These are phyloP conservation scores for Baronia brevicornis DNA, from an alignment of 2,888 invertebrate species.

Conservation along the genomic window DNA sequence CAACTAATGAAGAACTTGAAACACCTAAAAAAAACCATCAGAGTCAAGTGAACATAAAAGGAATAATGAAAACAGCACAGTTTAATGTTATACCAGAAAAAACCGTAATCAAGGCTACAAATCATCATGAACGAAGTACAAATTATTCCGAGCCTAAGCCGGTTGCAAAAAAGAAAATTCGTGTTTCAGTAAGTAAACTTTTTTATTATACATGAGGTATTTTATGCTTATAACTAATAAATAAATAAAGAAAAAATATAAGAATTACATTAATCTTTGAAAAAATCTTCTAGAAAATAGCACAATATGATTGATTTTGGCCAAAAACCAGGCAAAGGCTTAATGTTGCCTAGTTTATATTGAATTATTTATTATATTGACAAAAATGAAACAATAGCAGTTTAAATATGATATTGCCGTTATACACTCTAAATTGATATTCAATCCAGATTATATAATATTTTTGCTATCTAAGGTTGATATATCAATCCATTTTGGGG, in stretches of 20 bases:
- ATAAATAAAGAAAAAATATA: too few species aligned
- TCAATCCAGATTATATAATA: too few species aligned
- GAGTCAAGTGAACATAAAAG: constrained; percentile 16
- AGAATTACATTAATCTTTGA: too few species aligned
- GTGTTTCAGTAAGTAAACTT: constrained; percentile 47
- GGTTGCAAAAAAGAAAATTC: constrained; percentile 57
- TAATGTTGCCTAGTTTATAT: too few species aligned
- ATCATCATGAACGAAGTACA: constrained; percentile 2
- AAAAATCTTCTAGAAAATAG: not conserved
- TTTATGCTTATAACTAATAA: too few species aligned
- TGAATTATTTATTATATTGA: too few species aligned
- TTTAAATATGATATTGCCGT: too few species aligned
- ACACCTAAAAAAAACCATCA: constrained; percentile 27
- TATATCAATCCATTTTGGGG: too few species aligned
- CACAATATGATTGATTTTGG: not conserved
- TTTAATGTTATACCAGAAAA: not conserved
- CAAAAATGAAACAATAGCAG: too few species aligned
- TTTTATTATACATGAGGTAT: too few species aligned
- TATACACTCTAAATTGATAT: too few species aligned
- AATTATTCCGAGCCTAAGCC: constrained; percentile 37
- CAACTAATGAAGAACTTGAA: constrained; percentile 15
- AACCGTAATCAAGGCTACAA: constrained; percentile 1
- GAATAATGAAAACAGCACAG: constrained; percentile 8
- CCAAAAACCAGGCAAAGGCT: not conserved
- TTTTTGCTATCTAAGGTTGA: too few species aligned